phyloP scores from a whole-genome alignment of 2,888 invertebrate species.

The Orchestes rusci region DNA sequence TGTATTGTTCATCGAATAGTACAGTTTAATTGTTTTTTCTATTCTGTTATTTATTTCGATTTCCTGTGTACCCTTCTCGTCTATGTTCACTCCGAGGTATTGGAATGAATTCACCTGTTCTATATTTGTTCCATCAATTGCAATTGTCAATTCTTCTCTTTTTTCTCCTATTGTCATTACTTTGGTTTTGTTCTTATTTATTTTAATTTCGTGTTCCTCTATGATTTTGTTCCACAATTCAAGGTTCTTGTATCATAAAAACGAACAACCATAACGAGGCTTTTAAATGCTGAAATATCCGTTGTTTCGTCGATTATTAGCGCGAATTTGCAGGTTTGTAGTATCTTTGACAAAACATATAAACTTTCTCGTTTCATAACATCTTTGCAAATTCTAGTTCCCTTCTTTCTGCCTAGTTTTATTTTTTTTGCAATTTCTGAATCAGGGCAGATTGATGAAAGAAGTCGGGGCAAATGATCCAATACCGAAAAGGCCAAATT shows the following conservation, averaged over 20 bases:
- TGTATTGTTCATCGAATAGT: too few relatives aligned
- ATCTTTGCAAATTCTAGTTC: constrained; percentile 9
- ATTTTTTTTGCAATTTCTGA: constrained; percentile 8
- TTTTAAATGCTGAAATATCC: constrained; percentile 4
- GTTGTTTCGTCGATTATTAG: constrained; percentile 8
- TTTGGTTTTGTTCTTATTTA: too few relatives aligned
- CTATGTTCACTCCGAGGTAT: too few relatives aligned
- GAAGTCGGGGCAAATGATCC: constrained; percentile 8
- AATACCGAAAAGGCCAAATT: constrained; percentile 8
- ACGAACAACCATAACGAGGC: constrained; percentile 5
- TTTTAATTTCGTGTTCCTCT: too few relatives aligned
- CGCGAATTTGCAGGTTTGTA: constrained; percentile 5
- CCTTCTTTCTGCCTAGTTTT: constrained; percentile 9
- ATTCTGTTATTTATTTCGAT: too few relatives aligned
- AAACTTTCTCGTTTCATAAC: constrained; percentile 6
- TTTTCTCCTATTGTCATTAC: neutral
- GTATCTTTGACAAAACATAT: constrained; percentile 5
- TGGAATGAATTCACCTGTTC: too few relatives aligned
- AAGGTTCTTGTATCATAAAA: too few relatives aligned
- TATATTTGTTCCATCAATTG: too few relatives aligned
- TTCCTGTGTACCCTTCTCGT: too few relatives aligned
- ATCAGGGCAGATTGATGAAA: constrained; percentile 8
- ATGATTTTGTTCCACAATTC: too few relatives aligned
- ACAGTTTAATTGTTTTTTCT: too few relatives aligned
- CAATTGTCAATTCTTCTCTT: too few relatives aligned